Evolutionary conservation across 2,888 invertebrate species (phyloP), one percentile per base, ranked within the genome.

Genomic region (Epistrophe grossulariae): DNA sequence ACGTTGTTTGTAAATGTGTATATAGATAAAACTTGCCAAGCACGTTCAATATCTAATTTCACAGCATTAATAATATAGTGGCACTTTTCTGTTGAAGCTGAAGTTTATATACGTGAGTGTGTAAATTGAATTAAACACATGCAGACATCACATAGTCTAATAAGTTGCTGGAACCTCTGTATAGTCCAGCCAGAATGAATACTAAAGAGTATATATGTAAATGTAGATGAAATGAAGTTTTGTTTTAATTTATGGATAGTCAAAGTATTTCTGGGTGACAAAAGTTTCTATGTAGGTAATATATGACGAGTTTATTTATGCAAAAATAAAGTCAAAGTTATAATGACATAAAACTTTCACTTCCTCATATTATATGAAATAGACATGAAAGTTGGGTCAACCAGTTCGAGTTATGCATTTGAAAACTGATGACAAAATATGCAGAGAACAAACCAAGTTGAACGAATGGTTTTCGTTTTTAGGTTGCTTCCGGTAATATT

Each of bases 1-100:
- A n/a, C n/a, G 74, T 50, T 55, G 8, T 28, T 55, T 28, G 55
- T 45, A 38, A 35, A 62, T 70, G 31, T 70, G 64, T 0, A n/a
- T n/a, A n/a, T n/a, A 52, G 59, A 72, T 76, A 59, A 38, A 57
- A 81, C 70, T 68, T 64, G 52, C 77, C 68, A 40, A 48, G 78
- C 84, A 85, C 84, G 81, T 81, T 45, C 68, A 70, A 38, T 48
- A 78, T 81, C 73, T 78, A 81, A 73, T 81, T 70, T 70, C 57
- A 59, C 10, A 40, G 48, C 73, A 81, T 85, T 85, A 81, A 81
- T 85, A 85, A 78, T 62, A 59, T 38, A 85, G 77, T 73, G 62
- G 38, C 84, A 73, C 62, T 64, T 66, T 43, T 17, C 15, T 55
- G 48, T 55, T 55, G 17, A 28, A 55, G 19, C 19, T 45, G 19